Percentiles rank a stretch among this genome's conserved stretches.
These are phyloP conservation scores for Willowsia nigromaculata DNA, from an alignment of 2,888 invertebrate species.

Conservation along the genomic window DNA sequence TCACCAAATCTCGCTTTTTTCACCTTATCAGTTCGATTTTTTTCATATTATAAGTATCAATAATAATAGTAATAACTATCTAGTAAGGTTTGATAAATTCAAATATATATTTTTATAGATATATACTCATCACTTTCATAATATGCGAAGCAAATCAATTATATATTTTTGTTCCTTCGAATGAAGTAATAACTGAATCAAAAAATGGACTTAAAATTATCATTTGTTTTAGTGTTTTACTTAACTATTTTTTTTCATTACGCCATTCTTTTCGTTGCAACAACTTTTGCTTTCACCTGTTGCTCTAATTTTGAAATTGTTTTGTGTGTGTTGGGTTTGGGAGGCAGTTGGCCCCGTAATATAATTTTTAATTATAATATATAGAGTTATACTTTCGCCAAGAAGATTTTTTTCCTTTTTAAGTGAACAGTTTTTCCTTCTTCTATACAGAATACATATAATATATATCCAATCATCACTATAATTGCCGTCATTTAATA, in stretches of 20 bases:
- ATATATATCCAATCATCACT: background rate
- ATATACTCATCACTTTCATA: background rate
- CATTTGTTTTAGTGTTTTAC: background rate
- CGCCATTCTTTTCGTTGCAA: slow-evolving; percentile 1
- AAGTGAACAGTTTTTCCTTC: background rate
- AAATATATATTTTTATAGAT: slow-evolving; percentile 20
- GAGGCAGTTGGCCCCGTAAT: slow-evolving; percentile 64
- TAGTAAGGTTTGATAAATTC: slow-evolving; percentile 25
- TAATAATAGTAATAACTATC: background rate
- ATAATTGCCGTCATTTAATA: background rate
- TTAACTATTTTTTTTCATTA: slow-evolving; percentile 8
- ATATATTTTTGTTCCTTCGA: background rate
- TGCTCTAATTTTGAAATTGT: slow-evolving; percentile 8
- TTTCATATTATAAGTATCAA: background rate
- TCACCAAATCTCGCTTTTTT: slow-evolving; percentile 48
- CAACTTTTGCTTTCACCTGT: background rate
- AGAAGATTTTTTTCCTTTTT: background rate
- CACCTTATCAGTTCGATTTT: slow-evolving; percentile 44
- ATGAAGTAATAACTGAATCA: slow-evolving; percentile 23
- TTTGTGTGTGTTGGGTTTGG: background rate
- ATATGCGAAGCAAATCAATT: slow-evolving; percentile 54
- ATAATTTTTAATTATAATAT: background rate
- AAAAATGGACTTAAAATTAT: slow-evolving; percentile 37
- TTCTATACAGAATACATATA: background rate
- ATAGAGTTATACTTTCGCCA: background rate